Percentiles rank a stretch among this genome's conserved stretches.
These are phyloP conservation scores for Kryptolebias ocellatus DNA, from an alignment of 2,797 vertebrate genomes.

Conservation along the genomic window DNA sequence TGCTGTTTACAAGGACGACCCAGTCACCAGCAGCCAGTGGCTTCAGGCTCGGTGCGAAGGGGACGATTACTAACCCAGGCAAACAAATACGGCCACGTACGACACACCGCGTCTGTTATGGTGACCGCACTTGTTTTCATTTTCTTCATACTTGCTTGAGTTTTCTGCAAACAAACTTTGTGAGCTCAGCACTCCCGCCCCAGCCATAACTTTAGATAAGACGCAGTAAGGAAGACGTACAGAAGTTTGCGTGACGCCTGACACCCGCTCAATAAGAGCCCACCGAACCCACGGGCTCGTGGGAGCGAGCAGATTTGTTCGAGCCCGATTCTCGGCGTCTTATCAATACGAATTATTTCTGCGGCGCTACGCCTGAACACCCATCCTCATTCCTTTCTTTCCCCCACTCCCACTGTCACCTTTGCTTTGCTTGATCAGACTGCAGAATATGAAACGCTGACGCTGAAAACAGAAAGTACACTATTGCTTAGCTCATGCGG, in stretches of 20 bases:
- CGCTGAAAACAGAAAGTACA: conserved; percentile 50
- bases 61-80: background rate
- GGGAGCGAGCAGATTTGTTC: conserved; percentile 11
- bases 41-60: background rate
- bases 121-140: too few relatives aligned
- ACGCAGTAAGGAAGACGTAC: background rate
- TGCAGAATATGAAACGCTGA: conserved; percentile 64
- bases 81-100: background rate
- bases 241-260: conserved; percentile 6
- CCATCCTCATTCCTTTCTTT: background rate
- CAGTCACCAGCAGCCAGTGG: conserved; percentile 9
- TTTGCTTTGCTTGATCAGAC: conserved; percentile 40
- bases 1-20: conserved; percentile 52
- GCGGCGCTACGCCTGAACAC: background rate
- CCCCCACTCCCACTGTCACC: conserved; percentile 15
- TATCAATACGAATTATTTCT: conserved; percentile 16
- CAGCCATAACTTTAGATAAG: background rate
- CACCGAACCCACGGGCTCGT: conserved; percentile 2
- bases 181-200: background rate
- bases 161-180: background rate
- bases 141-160: too few relatives aligned
- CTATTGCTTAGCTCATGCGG: conserved; percentile 51
- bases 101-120: too few relatives aligned
- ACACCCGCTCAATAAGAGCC: background rate
- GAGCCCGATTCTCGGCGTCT: conserved; percentile 19